Evolutionary conservation across 2,113 vertebrate species (phyloP), one percentile per base, ranked within the genome.

Genomic region (Oncorhynchus tshawytscha): DNA sequence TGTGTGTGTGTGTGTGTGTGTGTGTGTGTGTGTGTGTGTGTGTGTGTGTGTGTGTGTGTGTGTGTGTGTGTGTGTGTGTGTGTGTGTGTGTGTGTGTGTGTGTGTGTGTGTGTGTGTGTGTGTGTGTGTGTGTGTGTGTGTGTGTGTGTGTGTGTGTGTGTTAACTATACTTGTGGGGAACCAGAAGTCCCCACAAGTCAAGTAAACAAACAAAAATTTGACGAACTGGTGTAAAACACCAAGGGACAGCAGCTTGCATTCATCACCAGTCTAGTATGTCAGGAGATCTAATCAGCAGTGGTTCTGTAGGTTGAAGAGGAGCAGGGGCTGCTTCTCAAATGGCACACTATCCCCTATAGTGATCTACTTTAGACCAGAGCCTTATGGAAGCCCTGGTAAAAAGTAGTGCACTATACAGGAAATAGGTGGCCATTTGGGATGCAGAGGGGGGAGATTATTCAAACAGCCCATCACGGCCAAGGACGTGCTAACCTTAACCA

Each of bases 401-500:
- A 54, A 54, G 51, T 18, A 54, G 15, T 54, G 15, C 51, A 18
- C 51, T 18, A 54, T 4, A 78, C 72, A 59, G 31, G 15, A 45
- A 45, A 45, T 45, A 45, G 3, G 13, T 15, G 5, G 13, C 51
- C 51, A 54, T 54, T 54, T 54, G 51, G 51, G 16, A 54, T 16
- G 15, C 15, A 71, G 77, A 79, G 78, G 59, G 72, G 70, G 59
- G 64, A 86, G 83, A 89, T 92, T 89, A 92, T 91, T 90, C 87
- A 89, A 87, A 86, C 82, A 82, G 85, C 79, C 13, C 49, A 1
- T 51, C 49, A 51, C 12, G 84, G 82, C 81, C 91, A 93, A 93
- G 91, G 91, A 88, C 90, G 85, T 64, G 88, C 78, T 89, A 87
- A 90, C 90, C 89, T 91, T 90, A 88, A 86, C 39, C 8, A 45